These are phyloP conservation scores for Peromyscus nudipes DNA, from an alignment of 2,797 vertebrate genomes.

Conservation along the genomic window DNA sequence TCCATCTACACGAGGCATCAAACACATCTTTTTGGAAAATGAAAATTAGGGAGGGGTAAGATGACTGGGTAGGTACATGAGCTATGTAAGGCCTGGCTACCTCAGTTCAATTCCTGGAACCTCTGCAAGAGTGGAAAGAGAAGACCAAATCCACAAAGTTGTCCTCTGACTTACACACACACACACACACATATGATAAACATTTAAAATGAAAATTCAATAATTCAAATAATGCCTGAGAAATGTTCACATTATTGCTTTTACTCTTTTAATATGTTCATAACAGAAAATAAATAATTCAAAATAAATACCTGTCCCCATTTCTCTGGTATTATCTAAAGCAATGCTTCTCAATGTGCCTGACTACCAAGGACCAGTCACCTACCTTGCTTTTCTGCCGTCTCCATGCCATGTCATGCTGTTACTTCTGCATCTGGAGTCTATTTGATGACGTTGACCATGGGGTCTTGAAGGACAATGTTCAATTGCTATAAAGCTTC, in stretches of 20 bases:
- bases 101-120: not conserved
- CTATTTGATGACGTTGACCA: not conserved
- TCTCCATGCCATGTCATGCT: not conserved
- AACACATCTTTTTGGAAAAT: not conserved
- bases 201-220: slow-evolving; percentile 31
- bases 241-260: not conserved
- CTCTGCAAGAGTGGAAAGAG: not conserved
- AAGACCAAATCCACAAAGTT: not conserved
- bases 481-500: not conserved
- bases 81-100: not conserved
- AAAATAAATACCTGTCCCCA: not conserved
- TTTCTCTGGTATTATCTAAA: not conserved
- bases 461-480: not conserved
- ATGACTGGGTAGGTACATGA: too few relatives aligned
- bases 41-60: not conserved
- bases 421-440: not conserved
- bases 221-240: not conserved
- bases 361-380: not conserved
- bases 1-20: not conserved
- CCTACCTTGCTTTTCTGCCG: not conserved
- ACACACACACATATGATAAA: not conserved
- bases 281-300: slow-evolving; percentile 10
- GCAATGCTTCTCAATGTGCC: not conserved
- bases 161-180: not conserved
- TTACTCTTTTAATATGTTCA: not conserved